Percentiles rank a stretch among this genome's conserved stretches.
Evolutionary conservation across 2,888 invertebrate genomes (phyloP).

Genomic region (Tipula unca): DNA sequence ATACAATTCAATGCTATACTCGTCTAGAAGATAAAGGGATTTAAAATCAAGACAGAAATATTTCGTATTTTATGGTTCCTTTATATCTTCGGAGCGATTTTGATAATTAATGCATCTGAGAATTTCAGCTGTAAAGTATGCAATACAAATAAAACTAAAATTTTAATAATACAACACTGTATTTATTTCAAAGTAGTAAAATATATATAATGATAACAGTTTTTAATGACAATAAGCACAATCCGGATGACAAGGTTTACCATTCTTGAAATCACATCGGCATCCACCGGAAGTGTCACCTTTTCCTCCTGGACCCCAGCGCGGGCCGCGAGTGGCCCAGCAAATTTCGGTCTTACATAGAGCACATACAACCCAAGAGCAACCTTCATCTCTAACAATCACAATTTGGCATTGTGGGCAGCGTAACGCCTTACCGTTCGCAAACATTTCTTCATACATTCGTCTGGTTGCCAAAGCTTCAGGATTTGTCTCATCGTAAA

Average conservation of each 20-base stretch:
- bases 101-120: too few species aligned
- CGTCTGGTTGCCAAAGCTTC: not conserved
- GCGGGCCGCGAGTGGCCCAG: conserved; percentile 69
- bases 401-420: conserved; percentile 37
- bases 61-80: too few species aligned
- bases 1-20: too few species aligned
- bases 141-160: too few species aligned
- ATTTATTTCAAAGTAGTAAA: not conserved
- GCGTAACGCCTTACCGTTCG: not conserved
- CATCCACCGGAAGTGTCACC: conserved; percentile 24
- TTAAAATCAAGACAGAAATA: too few species aligned
- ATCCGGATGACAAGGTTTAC: conserved; percentile 22
- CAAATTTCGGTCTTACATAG: conserved; percentile 91
- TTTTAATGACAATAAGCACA: conserved; percentile 22
- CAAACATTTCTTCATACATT: not conserved
- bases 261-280: conserved; percentile 16
- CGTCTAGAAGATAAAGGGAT: too few species aligned
- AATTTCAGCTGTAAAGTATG: too few species aligned
- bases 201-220: not conserved
- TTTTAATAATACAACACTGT: not conserved
- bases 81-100: too few species aligned
- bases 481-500: not conserved
- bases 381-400: conserved; percentile 84
- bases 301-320: conserved; percentile 24
- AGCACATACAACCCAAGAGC: conserved; percentile 83